A percentile compares a stretch with the other conserved stretches of the same genome.
Evolutionary conservation across 2,797 vertebrate genomes (phyloP).

Genomic region (Nothura maculosa): DNA sequence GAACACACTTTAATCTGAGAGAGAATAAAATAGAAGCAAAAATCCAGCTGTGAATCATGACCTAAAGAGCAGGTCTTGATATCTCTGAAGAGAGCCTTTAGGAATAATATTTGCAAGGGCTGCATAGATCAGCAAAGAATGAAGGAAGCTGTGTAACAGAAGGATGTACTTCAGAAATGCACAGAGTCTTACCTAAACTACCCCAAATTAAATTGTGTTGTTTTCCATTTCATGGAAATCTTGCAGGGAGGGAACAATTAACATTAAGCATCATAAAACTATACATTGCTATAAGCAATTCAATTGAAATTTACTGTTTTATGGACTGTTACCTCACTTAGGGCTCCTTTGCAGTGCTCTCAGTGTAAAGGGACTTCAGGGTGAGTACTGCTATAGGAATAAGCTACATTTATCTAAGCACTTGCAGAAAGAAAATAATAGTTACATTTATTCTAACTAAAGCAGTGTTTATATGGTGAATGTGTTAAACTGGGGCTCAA

Average conservation of each 20-base stretch:
- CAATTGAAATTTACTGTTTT: constrained; percentile 29
- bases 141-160: not conserved
- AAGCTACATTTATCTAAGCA: not conserved
- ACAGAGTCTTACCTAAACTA: not conserved
- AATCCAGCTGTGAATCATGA: not conserved
- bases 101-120: not conserved
- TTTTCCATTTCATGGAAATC: not conserved
- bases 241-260: constrained; percentile 13
- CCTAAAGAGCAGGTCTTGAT: not conserved
- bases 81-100: not conserved
- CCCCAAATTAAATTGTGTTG: not conserved
- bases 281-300: not conserved
- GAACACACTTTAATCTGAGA: not conserved
- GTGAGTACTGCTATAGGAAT: not conserved
- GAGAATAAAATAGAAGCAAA: not conserved
- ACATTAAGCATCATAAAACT: not conserved
- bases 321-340: constrained; percentile 10
- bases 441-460: not conserved
- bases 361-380: not conserved
- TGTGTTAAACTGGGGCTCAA: not conserved
- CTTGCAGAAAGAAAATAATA: not conserved
- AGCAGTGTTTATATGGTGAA: not conserved
- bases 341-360: not conserved
- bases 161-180: not conserved
- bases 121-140: constrained; percentile 16